Base-by-base conservation (phyloP, 1,140 invertebrate species). In the Gryon sp. region DNA sequence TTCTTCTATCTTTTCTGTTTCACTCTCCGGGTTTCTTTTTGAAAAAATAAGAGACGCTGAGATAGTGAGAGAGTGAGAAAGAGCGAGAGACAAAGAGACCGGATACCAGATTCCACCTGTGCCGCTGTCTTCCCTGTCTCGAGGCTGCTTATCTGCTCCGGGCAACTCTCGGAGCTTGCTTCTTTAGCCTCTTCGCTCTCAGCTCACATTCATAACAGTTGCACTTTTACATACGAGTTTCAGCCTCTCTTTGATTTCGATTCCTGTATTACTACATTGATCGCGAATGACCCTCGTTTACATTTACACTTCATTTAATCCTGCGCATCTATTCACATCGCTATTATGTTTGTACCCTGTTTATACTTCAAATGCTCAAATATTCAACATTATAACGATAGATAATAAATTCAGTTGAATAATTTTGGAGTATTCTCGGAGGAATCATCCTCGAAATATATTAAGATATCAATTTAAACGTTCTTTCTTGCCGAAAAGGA, bases 51-150 rank as follows among this genome's bases (percentile, higher is more conserved):
- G 45, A 65, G 60, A 15, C n/a, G n/a, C n/a, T n/a, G n/a, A n/a
- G n/a, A n/a, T n/a, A 72, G 20, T 18, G 18, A 43, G 59, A 12
- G 50, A 7, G n/a, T 5, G 69, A 72, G 55, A 66, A 52, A 73
- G 63, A 73, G 40, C 46, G 41, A 73, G 78, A 50, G 73, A 55
- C 74, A 46, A 36, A 73, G 78, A 50, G 73, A 55, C 74, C 83
- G 82, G 81, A 84, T 83, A 83, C 80, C 82, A 85, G 84, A 87
- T 87, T 87, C 84, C 84, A 86, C 83, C 82, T 85, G 86, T 82
- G 77, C 78, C 79, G 80, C 79, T 76, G 82, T 80, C 76, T 79
- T 76, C 63, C 77, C 55, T 79, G 70, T 74, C 78, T 79, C 62
- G 78, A 72, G 73, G 66, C 80, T 73, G 80, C 81, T 82, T 82